Percentiles rank a stretch among this genome's conserved stretches.
These are phyloP conservation scores for Phalera bucephala DNA, from an alignment of 2,888 invertebrate species.

Conservation along the genomic window DNA sequence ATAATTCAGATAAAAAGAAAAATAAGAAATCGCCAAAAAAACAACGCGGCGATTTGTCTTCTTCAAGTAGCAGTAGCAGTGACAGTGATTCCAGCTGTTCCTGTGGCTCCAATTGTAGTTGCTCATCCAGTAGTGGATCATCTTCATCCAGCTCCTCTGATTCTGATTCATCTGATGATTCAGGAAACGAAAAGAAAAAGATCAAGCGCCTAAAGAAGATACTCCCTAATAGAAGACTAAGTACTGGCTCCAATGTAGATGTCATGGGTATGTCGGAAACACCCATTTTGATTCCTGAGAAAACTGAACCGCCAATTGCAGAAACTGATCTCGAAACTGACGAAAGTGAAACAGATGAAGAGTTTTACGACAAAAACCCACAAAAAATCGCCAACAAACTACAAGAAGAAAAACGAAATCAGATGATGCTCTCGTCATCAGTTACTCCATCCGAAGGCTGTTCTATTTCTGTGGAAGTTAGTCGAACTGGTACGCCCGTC, in stretches of 20 bases:
- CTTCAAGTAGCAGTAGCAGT: slow-evolving; percentile 90
- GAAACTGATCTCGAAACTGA: slow-evolving; percentile 94
- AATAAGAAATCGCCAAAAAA: slow-evolving; percentile 76
- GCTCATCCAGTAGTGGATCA: slow-evolving; percentile 88
- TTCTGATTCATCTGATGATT: slow-evolving; percentile 72
- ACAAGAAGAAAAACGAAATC: slow-evolving; percentile 89
- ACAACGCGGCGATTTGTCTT: slow-evolving; percentile 79
- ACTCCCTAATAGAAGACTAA: slow-evolving; percentile 59
- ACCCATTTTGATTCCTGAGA: slow-evolving; percentile 69
- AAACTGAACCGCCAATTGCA: slow-evolving; percentile 84
- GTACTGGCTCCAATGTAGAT: slow-evolving; percentile 80
- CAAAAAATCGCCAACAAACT: slow-evolving; percentile 88
- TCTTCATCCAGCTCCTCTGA: slow-evolving; percentile 84
- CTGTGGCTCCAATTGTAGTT: slow-evolving; percentile 93
- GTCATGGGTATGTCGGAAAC: slow-evolving; percentile 79
- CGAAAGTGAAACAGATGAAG: slow-evolving; percentile 93
- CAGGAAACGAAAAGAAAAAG: slow-evolving; percentile 70
- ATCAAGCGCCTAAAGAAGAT: slow-evolving; percentile 61
- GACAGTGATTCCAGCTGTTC: slow-evolving; percentile 90
- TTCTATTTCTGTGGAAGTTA: slow-evolving; percentile 82
- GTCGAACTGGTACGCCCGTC: slow-evolving; percentile 85
- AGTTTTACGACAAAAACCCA: slow-evolving; percentile 93
- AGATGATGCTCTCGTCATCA: slow-evolving; percentile 84
- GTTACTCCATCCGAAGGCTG: slow-evolving; percentile 84
- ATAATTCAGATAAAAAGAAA: slow-evolving; percentile 70